phyloP scores from a whole-genome alignment of 2,797 vertebrate genomes.

The Naso thynnoides region DNA sequence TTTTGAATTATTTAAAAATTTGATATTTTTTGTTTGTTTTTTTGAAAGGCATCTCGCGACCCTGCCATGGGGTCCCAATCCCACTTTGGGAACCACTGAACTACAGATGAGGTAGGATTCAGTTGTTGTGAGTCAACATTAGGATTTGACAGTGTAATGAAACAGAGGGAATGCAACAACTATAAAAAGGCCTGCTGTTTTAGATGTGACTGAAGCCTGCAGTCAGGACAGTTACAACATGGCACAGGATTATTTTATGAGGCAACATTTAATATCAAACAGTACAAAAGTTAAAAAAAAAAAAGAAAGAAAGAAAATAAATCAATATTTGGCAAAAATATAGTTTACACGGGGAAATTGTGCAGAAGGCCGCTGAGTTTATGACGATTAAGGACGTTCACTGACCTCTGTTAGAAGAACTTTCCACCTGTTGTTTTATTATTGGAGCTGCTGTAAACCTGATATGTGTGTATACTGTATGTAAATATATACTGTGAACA shows the following conservation, averaged over 20 bases:
- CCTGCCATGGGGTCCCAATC: no score
- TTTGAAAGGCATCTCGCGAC: no score
- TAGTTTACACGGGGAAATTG: background rate
- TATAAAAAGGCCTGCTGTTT: background rate
- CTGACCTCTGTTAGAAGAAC: slow-evolving; percentile 14
- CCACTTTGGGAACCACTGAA: no score
- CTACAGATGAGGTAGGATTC: background rate
- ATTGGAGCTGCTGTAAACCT: background rate
- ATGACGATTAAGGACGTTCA: background rate
- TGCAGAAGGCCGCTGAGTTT: slow-evolving; percentile 23
- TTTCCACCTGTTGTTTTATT: background rate
- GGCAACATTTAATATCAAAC: slow-evolving; percentile 16
- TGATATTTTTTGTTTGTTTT: no score
- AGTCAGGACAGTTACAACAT: slow-evolving; percentile 13
- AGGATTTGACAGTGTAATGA: no score
- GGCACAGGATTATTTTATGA: slow-evolving; percentile 5
- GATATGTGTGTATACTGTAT: background rate
- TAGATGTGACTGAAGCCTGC: slow-evolving; percentile 37
- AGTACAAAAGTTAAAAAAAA: slow-evolving; percentile 56
- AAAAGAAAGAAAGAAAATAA: no score
- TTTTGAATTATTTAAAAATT: no score
- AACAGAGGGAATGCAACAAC: background rate
- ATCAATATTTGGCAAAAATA: slow-evolving; percentile 43
- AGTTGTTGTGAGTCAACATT: background rate
- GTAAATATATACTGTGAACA: background rate